Conservation (phyloP, 2,113 vertebrate genomes). For the Myxocyprinus asiaticus region DNA sequence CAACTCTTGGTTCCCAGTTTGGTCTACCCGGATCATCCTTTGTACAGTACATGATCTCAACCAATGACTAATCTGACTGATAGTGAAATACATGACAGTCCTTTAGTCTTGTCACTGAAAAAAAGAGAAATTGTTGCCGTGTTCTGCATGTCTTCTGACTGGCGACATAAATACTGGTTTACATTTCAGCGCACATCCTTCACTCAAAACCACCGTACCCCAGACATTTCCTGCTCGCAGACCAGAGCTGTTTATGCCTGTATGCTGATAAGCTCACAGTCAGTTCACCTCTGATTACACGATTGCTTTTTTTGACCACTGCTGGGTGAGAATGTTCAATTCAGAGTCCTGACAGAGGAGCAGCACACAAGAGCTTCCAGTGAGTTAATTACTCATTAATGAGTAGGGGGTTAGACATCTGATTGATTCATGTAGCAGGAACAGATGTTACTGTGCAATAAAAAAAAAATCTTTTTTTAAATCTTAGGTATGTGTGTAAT, state of each 20-base stretch:
- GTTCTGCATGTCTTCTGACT: neutral
- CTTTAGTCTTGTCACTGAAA: no score
- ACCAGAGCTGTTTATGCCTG: neutral
- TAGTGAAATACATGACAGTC: no score
- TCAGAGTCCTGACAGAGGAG: neutral
- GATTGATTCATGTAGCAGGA: no score
- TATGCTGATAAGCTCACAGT: slow-evolving; percentile 1
- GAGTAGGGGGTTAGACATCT: no score
- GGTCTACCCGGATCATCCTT: no score
- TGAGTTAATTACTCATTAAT: neutral
- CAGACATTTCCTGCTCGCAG: neutral
- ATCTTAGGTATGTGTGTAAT: no score
- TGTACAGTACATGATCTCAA: no score
- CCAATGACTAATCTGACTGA: no score
- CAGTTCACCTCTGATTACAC: neutral
- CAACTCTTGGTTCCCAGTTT: no score
- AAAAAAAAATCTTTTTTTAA: no score
- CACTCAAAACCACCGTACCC: neutral
- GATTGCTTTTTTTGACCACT: neutral
- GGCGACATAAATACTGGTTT: neutral
- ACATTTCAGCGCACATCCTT: neutral
- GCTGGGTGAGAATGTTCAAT: neutral
- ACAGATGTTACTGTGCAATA: no score
- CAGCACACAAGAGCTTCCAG: neutral
- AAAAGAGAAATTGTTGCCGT: no score